Conservation (phyloP, 2,113 vertebrate species). For the Indicator indicator region DNA sequence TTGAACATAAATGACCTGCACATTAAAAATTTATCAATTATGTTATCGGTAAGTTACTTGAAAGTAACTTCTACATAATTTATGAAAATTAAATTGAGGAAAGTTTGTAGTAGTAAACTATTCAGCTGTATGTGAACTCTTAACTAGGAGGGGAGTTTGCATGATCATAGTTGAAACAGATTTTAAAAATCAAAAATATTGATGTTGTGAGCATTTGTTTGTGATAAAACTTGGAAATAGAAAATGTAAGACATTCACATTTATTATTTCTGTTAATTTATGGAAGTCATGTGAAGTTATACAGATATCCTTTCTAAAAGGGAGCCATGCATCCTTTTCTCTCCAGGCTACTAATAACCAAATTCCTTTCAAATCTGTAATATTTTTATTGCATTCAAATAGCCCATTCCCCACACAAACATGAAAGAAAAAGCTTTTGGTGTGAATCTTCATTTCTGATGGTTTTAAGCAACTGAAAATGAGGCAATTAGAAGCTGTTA, state of each 20-base stretch:
- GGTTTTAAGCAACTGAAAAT: conserved; percentile 61
- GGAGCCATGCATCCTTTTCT: conserved; percentile 21
- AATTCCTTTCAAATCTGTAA: neutral
- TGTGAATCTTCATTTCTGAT: conserved; percentile 27
- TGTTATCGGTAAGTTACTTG: conserved; percentile 18
- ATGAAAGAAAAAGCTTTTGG: conserved; percentile 26
- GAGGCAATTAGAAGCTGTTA: conserved; percentile 56
- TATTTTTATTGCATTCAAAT: neutral
- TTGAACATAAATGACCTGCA: conserved; percentile 30
- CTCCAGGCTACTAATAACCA: neutral
- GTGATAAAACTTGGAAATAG: conserved; percentile 35
- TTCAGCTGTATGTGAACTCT: neutral
- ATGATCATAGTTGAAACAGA: conserved; percentile 39
- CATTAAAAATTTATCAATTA: conserved; percentile 56
- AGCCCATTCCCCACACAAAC: conserved; percentile 22
- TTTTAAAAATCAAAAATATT: conserved; percentile 12
- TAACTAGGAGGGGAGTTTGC: conserved; percentile 45
- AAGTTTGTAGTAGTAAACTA: neutral
- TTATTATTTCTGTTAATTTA: conserved; percentile 38
- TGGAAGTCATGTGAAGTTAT: conserved; percentile 29
- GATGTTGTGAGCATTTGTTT: conserved; percentile 37
- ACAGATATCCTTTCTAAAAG: neutral
- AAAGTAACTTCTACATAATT: conserved; percentile 35
- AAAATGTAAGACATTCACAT: conserved; percentile 45
- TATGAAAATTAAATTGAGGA: neutral